Conservation (phyloP, 2,888 invertebrate species). For the Tyria jacobaeae region DNA sequence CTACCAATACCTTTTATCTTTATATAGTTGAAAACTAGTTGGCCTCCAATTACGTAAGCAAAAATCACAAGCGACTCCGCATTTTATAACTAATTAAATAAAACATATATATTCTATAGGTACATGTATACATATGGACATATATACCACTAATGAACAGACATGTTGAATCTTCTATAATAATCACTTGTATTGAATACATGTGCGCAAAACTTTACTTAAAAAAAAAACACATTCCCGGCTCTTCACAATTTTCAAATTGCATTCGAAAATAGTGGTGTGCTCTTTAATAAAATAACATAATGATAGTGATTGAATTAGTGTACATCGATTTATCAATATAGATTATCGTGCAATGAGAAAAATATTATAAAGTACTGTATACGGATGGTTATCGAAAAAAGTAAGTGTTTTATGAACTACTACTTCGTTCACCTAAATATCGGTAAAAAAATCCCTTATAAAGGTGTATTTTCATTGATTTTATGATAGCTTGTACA, state of each 20-base stretch:
- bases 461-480: too few species aligned
- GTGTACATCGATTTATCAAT: neutral
- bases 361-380: neutral
- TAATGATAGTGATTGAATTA: slow-evolving; percentile 7
- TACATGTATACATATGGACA: neutral
- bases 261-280: slow-evolving; percentile 12
- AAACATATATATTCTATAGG: neutral
- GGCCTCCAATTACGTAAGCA: neutral
- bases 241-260: slow-evolving; percentile 18
- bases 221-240: neutral
- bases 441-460: too few species aligned
- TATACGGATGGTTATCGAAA: neutral
- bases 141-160: neutral
- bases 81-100: slow-evolving; percentile 11
- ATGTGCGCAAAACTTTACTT: slow-evolving; percentile 20
- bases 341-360: neutral
- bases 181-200: slow-evolving; percentile 18
- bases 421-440: too few species aligned
- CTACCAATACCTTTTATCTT: neutral
- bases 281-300: neutral
- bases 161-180: slow-evolving; percentile 38
- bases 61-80: slow-evolving; percentile 10
- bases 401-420: neutral
- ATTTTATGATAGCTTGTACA: too few species aligned
- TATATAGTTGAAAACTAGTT: neutral